Conservation (phyloP, 2,888 invertebrate species). For the Busseola fusca region DNA sequence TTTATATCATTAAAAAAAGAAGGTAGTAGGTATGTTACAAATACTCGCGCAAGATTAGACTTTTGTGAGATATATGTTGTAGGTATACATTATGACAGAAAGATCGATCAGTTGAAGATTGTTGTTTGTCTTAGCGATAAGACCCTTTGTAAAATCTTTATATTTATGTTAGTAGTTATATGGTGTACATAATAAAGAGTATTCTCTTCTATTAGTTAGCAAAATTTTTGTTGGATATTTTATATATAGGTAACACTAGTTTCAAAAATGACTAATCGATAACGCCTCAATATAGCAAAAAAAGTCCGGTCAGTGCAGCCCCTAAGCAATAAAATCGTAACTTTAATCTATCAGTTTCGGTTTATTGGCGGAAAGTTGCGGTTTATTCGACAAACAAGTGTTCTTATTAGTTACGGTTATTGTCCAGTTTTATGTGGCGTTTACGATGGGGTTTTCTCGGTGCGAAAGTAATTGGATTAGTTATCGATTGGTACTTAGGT, state of each 20-base stretch:
- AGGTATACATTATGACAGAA: too few species aligned
- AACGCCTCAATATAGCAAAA: background rate
- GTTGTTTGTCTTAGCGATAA: constrained; percentile 12
- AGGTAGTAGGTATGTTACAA: too few species aligned
- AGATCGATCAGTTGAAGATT: background rate
- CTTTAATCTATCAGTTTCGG: constrained; percentile 61
- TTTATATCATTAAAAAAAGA: too few species aligned
- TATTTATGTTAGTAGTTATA: too few species aligned
- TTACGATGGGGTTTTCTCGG: constrained; percentile 55
- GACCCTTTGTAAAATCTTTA: too few species aligned
- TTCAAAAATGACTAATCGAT: background rate
- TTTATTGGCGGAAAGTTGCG: constrained; percentile 63
- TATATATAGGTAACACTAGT: too few species aligned
- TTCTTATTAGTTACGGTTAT: constrained; percentile 55
- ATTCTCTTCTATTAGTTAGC: too few species aligned
- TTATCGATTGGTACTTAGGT: constrained; percentile 30
- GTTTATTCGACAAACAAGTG: constrained; percentile 69
- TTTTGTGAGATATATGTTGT: background rate
- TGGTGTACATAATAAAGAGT: too few species aligned
- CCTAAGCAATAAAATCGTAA: constrained; percentile 57
- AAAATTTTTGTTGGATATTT: too few species aligned
- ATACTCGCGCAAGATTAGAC: background rate
- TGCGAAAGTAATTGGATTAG: constrained; percentile 47
- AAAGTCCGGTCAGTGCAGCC: background rate
- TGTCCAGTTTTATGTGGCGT: constrained; percentile 54